phyloP scores from a whole-genome alignment of 2,113 vertebrate genomes.

The Sinocyclocheilus anshuiensis region DNA sequence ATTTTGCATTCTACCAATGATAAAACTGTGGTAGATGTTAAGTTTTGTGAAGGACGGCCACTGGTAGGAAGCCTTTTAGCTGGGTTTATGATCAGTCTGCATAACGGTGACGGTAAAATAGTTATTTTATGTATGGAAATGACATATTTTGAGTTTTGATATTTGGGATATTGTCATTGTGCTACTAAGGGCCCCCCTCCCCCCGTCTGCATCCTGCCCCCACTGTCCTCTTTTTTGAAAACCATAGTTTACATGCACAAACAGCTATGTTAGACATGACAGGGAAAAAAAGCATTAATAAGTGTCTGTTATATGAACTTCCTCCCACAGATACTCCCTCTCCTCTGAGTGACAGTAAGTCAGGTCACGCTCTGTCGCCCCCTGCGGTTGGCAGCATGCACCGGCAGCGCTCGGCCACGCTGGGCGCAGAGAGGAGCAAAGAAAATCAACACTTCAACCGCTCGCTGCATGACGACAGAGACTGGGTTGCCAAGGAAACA shows the following conservation, averaged over 20 bases:
- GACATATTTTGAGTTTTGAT: too few species aligned
- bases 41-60: too few species aligned
- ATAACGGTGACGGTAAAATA: too few species aligned
- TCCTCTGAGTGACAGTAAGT: constrained; percentile 62
- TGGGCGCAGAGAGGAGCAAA: constrained; percentile 68
- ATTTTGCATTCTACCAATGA: too few species aligned
- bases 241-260: not conserved
- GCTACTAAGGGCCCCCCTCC: too few species aligned
- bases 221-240: too few species aligned
- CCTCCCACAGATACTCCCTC: constrained; percentile 55
- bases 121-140: too few species aligned
- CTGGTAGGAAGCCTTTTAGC: too few species aligned
- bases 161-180: too few species aligned
- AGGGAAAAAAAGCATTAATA: not conserved
- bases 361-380: constrained; percentile 67
- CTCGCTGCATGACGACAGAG: constrained; percentile 65
- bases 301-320: not conserved
- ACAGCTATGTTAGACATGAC: not conserved
- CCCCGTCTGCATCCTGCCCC: too few species aligned
- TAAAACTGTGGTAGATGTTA: too few species aligned
- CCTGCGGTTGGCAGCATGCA: constrained; percentile 62
- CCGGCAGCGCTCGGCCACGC: constrained; percentile 65
- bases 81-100: too few species aligned
- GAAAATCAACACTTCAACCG: constrained; percentile 67
- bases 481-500: constrained; percentile 63